Evolutionary conservation across 1,140 invertebrate genomes (phyloP).

Genomic region (Brachionus angularis): DNA sequence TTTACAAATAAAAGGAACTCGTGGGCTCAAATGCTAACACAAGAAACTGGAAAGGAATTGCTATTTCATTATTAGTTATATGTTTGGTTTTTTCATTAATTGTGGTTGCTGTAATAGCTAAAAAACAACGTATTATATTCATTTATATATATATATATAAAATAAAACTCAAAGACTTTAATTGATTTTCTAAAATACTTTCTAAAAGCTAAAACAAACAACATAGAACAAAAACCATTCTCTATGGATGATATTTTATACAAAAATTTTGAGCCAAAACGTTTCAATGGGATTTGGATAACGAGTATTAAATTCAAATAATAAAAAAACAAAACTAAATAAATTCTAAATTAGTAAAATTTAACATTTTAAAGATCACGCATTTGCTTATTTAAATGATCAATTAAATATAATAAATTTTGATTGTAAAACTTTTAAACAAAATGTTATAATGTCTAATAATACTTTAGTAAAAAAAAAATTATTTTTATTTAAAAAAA

Average conservation of each 20-base stretch:
- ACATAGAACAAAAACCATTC: slow-evolving; percentile 6
- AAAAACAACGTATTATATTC: background rate
- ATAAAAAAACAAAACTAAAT: too few species aligned
- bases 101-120: slow-evolving; percentile 18
- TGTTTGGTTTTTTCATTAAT: slow-evolving; percentile 34
- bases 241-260: slow-evolving; percentile 3
- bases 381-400: slow-evolving; percentile 26
- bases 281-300: slow-evolving; percentile 41
- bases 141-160: background rate
- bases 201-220: background rate
- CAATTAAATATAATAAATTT: background rate
- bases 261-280: slow-evolving; percentile 34
- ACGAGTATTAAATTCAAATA: too few species aligned
- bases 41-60: slow-evolving; percentile 43
- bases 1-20: background rate
- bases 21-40: slow-evolving; percentile 7
- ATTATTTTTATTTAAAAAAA: background rate
- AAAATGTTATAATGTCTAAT: slow-evolving; percentile 37
- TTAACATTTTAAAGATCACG: background rate
- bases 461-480: background rate
- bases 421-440: slow-evolving; percentile 20
- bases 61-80: slow-evolving; percentile 35
- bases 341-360: background rate
- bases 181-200: background rate
- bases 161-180: background rate